A percentile compares a stretch with the other conserved stretches of the same genome.
Evolutionary conservation across 2,797 vertebrate genomes (phyloP).

Genomic region (Parambassis ranga): DNA sequence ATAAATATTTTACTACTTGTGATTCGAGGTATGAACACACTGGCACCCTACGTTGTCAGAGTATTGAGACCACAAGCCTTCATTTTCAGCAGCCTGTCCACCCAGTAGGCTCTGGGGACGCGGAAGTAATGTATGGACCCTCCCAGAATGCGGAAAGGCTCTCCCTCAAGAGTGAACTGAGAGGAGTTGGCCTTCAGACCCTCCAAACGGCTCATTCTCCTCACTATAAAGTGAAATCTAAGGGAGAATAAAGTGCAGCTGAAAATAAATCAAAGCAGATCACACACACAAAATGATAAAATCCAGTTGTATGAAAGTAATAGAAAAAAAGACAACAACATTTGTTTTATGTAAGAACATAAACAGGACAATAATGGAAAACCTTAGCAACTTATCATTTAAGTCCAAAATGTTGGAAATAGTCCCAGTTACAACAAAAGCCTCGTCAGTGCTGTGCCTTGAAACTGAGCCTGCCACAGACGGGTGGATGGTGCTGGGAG

Average conservation of each 20-base stretch:
- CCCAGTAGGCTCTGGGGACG: constrained; percentile 86
- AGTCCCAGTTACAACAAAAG: constrained; percentile 13
- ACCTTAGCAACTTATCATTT: constrained; percentile 31
- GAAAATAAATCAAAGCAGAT: background rate
- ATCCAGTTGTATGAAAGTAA: background rate
- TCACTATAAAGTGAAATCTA: background rate
- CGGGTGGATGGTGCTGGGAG: constrained; percentile 54
- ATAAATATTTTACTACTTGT: no score
- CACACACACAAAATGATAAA: background rate
- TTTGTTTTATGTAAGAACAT: background rate
- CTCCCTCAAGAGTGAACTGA: constrained; percentile 84
- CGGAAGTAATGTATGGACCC: constrained; percentile 86
- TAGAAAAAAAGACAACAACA: background rate
- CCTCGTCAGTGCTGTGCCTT: constrained; percentile 16
- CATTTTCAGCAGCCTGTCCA: constrained; percentile 89
- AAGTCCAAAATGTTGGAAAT: constrained; percentile 14
- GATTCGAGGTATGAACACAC: background rate
- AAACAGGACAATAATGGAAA: background rate
- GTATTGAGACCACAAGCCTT: constrained; percentile 92
- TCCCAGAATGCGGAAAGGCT: constrained; percentile 84
- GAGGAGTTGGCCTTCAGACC: constrained; percentile 79
- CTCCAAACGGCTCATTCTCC: constrained; percentile 60
- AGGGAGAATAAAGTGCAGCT: background rate
- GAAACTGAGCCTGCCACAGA: constrained; percentile 28
- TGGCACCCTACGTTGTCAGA: constrained; percentile 85